A percentile compares a stretch with the other conserved stretches of the same genome.
Conservation (phyloP, 2,113 vertebrate species). For the Aramus guarauna region DNA sequence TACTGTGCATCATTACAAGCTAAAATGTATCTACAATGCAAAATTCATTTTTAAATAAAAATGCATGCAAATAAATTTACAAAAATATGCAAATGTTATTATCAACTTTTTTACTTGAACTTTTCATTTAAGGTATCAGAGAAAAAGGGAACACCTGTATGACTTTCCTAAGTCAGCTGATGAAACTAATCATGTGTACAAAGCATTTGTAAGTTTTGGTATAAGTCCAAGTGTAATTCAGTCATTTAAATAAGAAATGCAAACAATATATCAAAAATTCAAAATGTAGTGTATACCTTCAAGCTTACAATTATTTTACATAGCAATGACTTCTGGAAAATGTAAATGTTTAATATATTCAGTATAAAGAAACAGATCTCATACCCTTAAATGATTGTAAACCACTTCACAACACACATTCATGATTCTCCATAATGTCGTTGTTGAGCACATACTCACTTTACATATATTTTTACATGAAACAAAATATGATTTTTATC, state of each 20-base stretch:
- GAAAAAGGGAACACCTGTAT: not conserved
- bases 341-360: not conserved
- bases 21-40: not conserved
- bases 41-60: not conserved
- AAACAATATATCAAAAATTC: not conserved
- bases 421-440: not conserved
- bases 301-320: not conserved
- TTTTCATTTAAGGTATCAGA: not conserved
- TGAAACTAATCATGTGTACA: not conserved
- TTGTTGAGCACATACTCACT: not conserved
- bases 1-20: not conserved
- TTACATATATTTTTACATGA: not conserved
- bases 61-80: not conserved
- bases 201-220: not conserved
- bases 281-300: not conserved
- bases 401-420: not conserved
- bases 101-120: not conserved
- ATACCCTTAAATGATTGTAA: not conserved
- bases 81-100: not conserved
- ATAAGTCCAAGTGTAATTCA: not conserved
- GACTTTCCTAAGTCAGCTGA: not conserved
- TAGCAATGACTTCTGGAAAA: not conserved
- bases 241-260: not conserved
- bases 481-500: not conserved
- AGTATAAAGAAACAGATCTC: not conserved